Evolutionary conservation across 1,140 invertebrate species (phyloP), one percentile per base, ranked within the genome.

Genomic region (Daktulosphaira vitifoliae): DNA sequence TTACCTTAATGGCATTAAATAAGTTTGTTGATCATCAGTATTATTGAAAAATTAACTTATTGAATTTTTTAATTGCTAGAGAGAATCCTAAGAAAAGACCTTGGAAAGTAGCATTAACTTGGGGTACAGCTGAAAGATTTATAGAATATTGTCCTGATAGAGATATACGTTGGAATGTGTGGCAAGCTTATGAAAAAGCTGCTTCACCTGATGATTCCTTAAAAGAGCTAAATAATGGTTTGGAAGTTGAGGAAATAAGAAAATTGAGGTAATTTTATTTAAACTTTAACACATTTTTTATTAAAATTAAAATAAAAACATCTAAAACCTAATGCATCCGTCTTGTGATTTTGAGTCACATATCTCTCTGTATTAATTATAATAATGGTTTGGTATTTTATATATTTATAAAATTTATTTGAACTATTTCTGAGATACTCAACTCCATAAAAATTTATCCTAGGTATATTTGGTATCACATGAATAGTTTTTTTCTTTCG

Each of bases 81-180:
- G 64, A 71, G 13, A 78, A 86, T 66, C 79, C 82, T 1, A 73
- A 76, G n/a, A 77, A 78, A 71, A 89, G 85, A 8, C 90, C 87
- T 8, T 95, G 89, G 90, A 82, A 79, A 66, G 76, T 92, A 1
- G 88, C 82, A 2, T 76, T 94, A 18, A 78, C 88, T 44, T 83
- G 86, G 2, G 75, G 83, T 68, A 78, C 91, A 38, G 83, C 86
- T 68, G 74, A 83, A 54, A 78, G 81, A 11, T 91, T 89, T 70
- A 77, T 93, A 72, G 83, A 92, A 74, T 82, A 90, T 74, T 96
- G 93, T 76, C 83, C 88, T 1, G 82, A 88, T 73, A 76, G 86
- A 66, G 74, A 80, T 22, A 72, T 88, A 29, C 77, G 94, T 38
- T 91, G 84, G 82, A 90, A 90, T 73, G 76, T 88, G 1, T 96